Percentiles rank a stretch among this genome's conserved stretches.
phyloP scores from a whole-genome alignment of 2,113 vertebrate species.

The Campylomormyrus tamandua region DNA sequence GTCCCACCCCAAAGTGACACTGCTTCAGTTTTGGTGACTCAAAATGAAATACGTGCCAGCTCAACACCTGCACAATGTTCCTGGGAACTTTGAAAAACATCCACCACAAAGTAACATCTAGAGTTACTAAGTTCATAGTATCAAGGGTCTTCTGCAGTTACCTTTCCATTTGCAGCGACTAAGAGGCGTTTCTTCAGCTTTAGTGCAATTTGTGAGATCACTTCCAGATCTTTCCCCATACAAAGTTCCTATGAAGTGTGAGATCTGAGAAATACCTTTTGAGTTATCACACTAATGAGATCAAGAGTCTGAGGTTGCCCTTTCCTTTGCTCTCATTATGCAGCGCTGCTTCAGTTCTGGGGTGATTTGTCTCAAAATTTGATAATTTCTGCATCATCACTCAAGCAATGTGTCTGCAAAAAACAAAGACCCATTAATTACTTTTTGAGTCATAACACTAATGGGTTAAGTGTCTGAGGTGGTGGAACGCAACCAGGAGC shows the following conservation, averaged over 20 bases:
- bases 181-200: neutral
- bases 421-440: neutral
- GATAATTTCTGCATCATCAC: neutral
- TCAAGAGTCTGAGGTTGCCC: neutral
- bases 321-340: neutral
- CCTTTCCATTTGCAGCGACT: neutral
- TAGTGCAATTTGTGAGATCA: neutral
- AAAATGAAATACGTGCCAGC: neutral
- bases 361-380: neutral
- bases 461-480: neutral
- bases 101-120: neutral
- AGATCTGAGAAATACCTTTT: neutral
- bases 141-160: neutral
- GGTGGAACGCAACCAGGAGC: neutral
- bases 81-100: neutral
- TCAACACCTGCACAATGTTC: neutral
- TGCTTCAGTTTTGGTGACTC: neutral
- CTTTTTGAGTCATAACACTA: neutral
- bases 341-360: neutral
- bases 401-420: neutral
- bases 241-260: neutral
- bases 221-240: neutral
- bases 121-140: neutral
- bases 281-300: neutral
- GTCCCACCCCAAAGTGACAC: neutral